Evolutionary conservation across 2,888 invertebrate genomes (phyloP), one percentile per base, ranked within the genome.

Genomic region (Lissonota sp.): DNA sequence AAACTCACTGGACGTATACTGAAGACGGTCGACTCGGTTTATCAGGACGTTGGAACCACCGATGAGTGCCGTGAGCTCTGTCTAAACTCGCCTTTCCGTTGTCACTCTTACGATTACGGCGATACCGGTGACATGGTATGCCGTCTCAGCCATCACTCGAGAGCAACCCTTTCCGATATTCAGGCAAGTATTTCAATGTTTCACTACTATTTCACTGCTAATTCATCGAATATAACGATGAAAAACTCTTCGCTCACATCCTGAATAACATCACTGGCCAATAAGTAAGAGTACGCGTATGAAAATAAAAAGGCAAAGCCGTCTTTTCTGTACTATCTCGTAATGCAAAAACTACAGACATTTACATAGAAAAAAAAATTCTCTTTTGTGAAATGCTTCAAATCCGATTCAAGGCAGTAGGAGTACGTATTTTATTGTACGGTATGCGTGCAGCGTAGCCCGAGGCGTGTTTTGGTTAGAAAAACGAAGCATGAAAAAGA

Each of bases 51-150:
- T 64, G 96, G 96, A 84, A 96, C 96, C 26, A 94, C 97, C 79
- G 97, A 98, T 90, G 97, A 97, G 93, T 97, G 97, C 92, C 95
- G 97, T 79, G 97, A 97, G 91, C 94, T 97, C 83, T 98, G 98
- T 92, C 94, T 98, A 76, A 97, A 97, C 92, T 97, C 97, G 46
- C 97, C 97, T 55, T 98, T 91, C 89, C 95, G 96, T 91, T 98
- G 98, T 92, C 98, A 98, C 93, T 98, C 98, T 7, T 98, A 98
- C 93, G 98, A 98, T 92, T 98, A 97, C 92, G 98, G 98, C 67
- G 98, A 98, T 91, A 98, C 97, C 85, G 98, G 98, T 72, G 98
- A 98, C 90, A 96, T 97, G 94, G 98, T 98, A 64, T 98, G 98
- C 93, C 95, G 98, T 88, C 95, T 98, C 40, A 97, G 97, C 86